phyloP scores from a whole-genome alignment of 2,113 vertebrate genomes.

The Nerophis lumbriciformis region DNA sequence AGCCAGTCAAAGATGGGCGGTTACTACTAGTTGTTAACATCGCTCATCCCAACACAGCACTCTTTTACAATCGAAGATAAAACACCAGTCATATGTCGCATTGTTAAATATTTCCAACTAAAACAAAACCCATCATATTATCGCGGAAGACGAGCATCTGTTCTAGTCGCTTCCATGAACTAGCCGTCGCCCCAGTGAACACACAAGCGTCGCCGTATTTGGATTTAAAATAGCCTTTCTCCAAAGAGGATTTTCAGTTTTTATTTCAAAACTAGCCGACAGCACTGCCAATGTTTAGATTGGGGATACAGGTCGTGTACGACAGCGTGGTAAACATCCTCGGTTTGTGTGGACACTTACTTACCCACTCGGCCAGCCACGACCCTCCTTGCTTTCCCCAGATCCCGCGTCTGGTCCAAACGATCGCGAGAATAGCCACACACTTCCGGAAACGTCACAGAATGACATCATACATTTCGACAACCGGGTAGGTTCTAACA shows the following conservation, averaged over 20 bases:
- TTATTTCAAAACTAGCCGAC: slow-evolving; percentile 8
- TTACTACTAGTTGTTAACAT: slow-evolving; percentile 56
- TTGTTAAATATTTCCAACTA: not conserved
- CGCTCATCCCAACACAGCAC: slow-evolving; percentile 5
- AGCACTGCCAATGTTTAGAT: too few relatives aligned
- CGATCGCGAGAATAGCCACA: not conserved
- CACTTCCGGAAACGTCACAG: not conserved
- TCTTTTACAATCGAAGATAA: not conserved
- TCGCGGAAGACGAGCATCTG: not conserved
- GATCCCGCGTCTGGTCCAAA: not conserved
- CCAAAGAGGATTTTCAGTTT: slow-evolving; percentile 17
- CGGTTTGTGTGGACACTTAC: not conserved
- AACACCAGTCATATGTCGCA: not conserved
- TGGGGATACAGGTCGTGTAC: too few relatives aligned
- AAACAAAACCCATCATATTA: too few relatives aligned
- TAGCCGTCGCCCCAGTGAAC: slow-evolving; percentile 47
- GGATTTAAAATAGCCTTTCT: slow-evolving; percentile 27
- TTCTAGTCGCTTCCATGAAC: slow-evolving; percentile 37
- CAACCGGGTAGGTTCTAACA: too few relatives aligned
- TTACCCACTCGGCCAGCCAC: slow-evolving; percentile 11
- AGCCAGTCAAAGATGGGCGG: slow-evolving; percentile 50
- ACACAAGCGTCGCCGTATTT: slow-evolving; percentile 69
- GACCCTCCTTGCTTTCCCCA: not conserved
- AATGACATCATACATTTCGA: not conserved
- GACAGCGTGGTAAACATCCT: not conserved